Conservation (phyloP, 1,140 invertebrate genomes). For the Cryptotermes secundus region DNA sequence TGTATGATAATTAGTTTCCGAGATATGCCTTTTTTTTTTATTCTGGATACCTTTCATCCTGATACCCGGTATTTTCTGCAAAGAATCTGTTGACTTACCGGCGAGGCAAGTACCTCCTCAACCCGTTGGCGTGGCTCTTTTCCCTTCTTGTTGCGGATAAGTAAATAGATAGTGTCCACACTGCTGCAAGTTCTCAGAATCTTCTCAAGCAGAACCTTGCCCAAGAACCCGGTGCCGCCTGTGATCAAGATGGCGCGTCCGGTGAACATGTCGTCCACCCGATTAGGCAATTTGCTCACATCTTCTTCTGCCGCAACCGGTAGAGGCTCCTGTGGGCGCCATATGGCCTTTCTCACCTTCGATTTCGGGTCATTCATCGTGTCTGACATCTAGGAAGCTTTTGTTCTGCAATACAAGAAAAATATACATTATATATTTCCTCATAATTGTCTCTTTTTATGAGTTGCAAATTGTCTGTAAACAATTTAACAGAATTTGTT, state of each 20-base stretch:
- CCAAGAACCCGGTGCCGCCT: constrained; percentile 64
- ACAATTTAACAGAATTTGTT: too few species aligned
- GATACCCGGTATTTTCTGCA: too few species aligned
- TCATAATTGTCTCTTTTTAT: too few species aligned
- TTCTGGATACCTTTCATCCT: too few species aligned
- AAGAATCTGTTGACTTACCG: constrained; percentile 38
- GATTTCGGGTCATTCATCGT: not conserved
- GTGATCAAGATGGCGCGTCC: constrained; percentile 56
- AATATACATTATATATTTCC: too few species aligned
- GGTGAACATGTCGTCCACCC: constrained; percentile 46
- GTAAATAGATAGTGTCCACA: constrained; percentile 70
- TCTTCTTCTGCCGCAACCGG: not conserved
- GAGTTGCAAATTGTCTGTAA: too few species aligned
- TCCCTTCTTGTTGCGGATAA: constrained; percentile 77
- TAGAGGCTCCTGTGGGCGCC: not conserved
- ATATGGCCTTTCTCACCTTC: not conserved
- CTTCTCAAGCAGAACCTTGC: constrained; percentile 72
- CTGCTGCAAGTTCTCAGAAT: constrained; percentile 64
- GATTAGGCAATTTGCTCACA: constrained; percentile 43
- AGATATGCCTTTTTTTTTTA: too few species aligned
- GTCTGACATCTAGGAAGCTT: not conserved
- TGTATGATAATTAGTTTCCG: too few species aligned
- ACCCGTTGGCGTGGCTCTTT: constrained; percentile 68
- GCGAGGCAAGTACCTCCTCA: constrained; percentile 61
- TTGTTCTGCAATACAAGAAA: not conserved